A percentile compares a stretch with the other conserved stretches of the same genome.
Conservation (phyloP, 2,797 vertebrate species). For the Pangasius krempfi region DNA sequence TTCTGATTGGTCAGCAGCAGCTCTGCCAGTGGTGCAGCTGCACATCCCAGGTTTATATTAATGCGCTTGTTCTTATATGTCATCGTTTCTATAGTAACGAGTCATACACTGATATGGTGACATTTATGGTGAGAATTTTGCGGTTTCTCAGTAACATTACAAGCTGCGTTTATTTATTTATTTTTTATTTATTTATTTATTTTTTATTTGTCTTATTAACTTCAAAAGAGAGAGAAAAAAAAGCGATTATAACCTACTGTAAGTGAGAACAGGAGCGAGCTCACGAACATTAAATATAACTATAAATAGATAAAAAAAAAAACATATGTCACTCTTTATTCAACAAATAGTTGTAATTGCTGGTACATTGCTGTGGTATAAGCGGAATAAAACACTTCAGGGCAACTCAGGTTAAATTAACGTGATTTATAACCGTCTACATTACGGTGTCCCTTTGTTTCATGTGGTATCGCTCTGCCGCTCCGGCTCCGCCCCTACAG, state of each 20-base stretch:
- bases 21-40: neutral
- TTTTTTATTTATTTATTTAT: too few species aligned
- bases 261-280: too few species aligned
- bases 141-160: too few species aligned
- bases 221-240: too few species aligned
- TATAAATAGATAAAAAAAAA: neutral
- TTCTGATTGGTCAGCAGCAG: neutral
- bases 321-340: too few species aligned
- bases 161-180: too few species aligned
- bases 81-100: neutral
- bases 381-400: too few species aligned
- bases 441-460: neutral
- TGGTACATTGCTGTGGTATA: too few species aligned
- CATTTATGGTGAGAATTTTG: too few species aligned
- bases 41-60: neutral
- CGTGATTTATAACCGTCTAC: neutral
- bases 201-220: too few species aligned
- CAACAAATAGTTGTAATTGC: neutral
- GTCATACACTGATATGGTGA: neutral
- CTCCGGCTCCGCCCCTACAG: neutral
- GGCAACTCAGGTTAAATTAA: too few species aligned
- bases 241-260: too few species aligned
- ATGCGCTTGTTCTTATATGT: neutral
- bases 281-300: neutral
- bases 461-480: neutral